phyloP scores from a whole-genome alignment of 2,797 vertebrate species.

The Catamblyrhynchus diadema region DNA sequence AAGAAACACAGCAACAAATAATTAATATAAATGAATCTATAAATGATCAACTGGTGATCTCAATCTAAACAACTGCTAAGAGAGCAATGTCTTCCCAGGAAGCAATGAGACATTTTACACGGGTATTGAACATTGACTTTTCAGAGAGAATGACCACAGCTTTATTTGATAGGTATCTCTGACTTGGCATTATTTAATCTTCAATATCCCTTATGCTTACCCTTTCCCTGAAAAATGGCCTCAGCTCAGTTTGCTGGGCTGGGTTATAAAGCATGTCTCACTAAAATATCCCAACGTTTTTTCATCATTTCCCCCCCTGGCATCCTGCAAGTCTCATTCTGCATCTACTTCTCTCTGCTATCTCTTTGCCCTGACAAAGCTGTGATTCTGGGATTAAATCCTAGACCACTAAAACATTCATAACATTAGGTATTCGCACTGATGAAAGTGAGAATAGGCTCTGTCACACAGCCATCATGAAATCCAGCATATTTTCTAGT shows the following conservation, averaged over 20 bases:
- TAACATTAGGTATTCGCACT: not conserved
- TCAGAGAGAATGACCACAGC: not conserved
- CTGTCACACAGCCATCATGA: not conserved
- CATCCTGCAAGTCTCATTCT: conserved; percentile 1
- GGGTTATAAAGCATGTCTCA: conserved; percentile 26
- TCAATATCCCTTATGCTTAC: not conserved
- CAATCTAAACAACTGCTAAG: not conserved
- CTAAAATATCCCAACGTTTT: not conserved
- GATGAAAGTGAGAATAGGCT: not conserved
- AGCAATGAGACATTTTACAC: conserved; percentile 13
- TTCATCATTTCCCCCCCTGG: not conserved
- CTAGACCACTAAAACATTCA: not conserved
- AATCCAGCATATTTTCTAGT: not conserved
- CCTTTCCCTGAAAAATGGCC: not conserved
- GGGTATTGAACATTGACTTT: conserved; percentile 20
- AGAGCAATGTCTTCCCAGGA: not conserved
- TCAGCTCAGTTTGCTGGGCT: not conserved
- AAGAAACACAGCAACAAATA: not conserved
- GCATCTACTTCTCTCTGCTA: not conserved
- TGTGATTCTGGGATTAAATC: not conserved
- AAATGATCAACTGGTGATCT: conserved; percentile 1
- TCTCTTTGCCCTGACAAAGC: not conserved
- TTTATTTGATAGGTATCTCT: conserved; percentile 33
- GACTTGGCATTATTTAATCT: conserved; percentile 21
- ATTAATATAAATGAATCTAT: conserved; percentile 3